Evolutionary conservation across 2,797 vertebrate species (phyloP).

Genomic region (Apogon talboti): DNA sequence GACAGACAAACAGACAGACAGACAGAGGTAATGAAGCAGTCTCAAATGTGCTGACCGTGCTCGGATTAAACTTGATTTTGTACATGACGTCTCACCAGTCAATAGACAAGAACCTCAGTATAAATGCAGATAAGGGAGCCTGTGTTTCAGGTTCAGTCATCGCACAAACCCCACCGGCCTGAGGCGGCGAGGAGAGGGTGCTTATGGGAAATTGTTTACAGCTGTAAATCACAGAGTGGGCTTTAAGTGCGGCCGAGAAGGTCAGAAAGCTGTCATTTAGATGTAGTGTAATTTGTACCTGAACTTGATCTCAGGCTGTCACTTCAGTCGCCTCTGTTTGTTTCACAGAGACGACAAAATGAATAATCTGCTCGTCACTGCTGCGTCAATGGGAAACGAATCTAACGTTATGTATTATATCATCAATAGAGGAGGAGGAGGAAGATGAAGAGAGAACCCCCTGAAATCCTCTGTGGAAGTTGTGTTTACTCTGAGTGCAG

Average conservation of each 20-base stretch:
- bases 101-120: neutral
- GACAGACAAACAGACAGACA: too few relatives aligned
- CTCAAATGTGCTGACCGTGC: neutral
- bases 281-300: slow-evolving; percentile 53
- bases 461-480: slow-evolving; percentile 36
- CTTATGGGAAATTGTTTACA: slow-evolving; percentile 51
- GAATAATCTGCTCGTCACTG: slow-evolving; percentile 45
- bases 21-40: neutral
- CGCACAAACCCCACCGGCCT: slow-evolving; percentile 10
- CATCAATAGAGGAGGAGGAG: slow-evolving; percentile 6
- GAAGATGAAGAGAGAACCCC: slow-evolving; percentile 7
- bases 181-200: slow-evolving; percentile 3
- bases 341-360: slow-evolving; percentile 49
- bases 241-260: slow-evolving; percentile 40
- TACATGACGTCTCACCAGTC: neutral
- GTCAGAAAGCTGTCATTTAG: slow-evolving; percentile 55
- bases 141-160: neutral
- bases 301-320: slow-evolving; percentile 64
- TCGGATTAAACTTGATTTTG: neutral
- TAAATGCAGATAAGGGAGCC: neutral
- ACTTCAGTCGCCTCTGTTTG: slow-evolving; percentile 41
- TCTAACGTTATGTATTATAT: neutral
- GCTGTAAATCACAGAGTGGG: slow-evolving; percentile 61
- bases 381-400: slow-evolving; percentile 6
- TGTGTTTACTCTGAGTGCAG: slow-evolving; percentile 65